Evolutionary conservation across 1,140 invertebrate genomes (phyloP), one percentile per base, ranked within the genome.

Genomic region (Conus ventricosus): DNA sequence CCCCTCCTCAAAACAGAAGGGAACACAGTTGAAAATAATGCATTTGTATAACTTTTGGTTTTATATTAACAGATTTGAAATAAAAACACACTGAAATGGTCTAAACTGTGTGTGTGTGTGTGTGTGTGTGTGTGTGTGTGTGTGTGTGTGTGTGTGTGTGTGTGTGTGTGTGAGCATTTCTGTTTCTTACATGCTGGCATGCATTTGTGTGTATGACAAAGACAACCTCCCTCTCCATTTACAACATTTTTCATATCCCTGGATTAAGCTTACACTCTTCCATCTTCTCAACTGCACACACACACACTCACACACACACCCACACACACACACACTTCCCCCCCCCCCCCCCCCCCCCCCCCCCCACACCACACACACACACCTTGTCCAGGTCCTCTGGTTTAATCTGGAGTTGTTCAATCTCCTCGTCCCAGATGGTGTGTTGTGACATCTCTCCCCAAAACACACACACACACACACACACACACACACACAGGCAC

Each of bases 401-500:
- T 81, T 94, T 95, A 84, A 95, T 94, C 80, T 93, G 92, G 7
- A 95, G 89, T 80, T 92, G 93, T 76, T 94, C 92, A 80, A 94
- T 93, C 83, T 95, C 94, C 81, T 94, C 94, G 90, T 94, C 92
- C 92, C 93, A 94, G 81, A 95, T 92, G 63, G 94, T 91, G 88
- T 94, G 92, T 27, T 90, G 87, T 11, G 39, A 39, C 39, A n/a
- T n/a, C n/a, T n/a, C 39, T 6, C 11, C 0, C 11, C 0, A 0
- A 23, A 4, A 78, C 8, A 39, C 25, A 78, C 17, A 51, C 25
- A 78, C 5, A 78, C 25, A 78, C n/a, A 78, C 8, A 78, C 25
- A 39, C 8, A 78, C 25, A 78, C 76, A 78, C 8, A 39, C 8
- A 78, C 25, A 78, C 76, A 78, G 7, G 51, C 11, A 78, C 5